Base-by-base conservation (phyloP, 1,140 invertebrate species). In the Saccostrea echinata region DNA sequence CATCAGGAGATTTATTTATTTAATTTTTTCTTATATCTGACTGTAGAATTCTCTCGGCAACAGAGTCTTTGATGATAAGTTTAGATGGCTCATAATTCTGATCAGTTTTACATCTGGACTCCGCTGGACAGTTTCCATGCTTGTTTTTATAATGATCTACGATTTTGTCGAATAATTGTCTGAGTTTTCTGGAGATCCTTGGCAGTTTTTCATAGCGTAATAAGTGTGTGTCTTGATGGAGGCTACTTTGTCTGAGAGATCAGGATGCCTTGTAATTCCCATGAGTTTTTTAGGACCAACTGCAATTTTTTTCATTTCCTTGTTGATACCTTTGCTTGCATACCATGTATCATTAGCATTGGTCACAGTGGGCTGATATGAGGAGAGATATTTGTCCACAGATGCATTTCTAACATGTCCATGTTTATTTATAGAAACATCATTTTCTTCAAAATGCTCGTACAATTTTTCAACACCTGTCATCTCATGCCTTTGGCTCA, bases 311-410 rank as follows among this genome's bases (percentile, higher is more conserved):
- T n/a, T n/a, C n/a, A n/a, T 24, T 81, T 81, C 55, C 18, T 51
- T n/a, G 43, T 16, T 81, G 21, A 86, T 61, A 55, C 71, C 85
- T 33, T 86, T 86, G 18, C 52, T 35, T 13, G 64, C 71, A 53
- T 87, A 80, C 81, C 86, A 87, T 24, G 86, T 87, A 52, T 87
- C 86, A 30, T 84, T 86, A 18, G 81, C 81, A 71, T 84, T 87
- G 57, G 27, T 52, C 21, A 84, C 82, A 33, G 13, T 33, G 1
- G 35, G 6, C n/a, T 81, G 64, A 27, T 86, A 33, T 3, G 1
- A 11, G 12, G 16, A n/a, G 11, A 86, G 51, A 35, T 55, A 86
- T 35, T 86, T 86, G 35, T 81, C 80, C 11, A 86, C 84, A 24
- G 6, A 33, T 24, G 57, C 33, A 85, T 85, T 71, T 71, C 57